phyloP scores from a whole-genome alignment of 2,888 invertebrate genomes.

The Lapara coniferarum region DNA sequence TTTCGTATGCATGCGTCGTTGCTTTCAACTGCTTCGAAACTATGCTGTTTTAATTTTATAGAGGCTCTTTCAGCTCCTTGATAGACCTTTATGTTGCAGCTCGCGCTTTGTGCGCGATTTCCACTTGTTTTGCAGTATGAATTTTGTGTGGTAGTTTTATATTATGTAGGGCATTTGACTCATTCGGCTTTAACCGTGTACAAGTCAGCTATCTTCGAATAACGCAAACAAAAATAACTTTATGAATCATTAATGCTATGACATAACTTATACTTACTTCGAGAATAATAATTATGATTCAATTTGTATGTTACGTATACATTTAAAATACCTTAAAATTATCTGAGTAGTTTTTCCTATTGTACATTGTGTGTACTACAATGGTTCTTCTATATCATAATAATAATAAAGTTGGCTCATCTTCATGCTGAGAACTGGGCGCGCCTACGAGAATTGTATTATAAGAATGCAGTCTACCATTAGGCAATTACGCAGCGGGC shows the following conservation, averaged over 20 bases:
- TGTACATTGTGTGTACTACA: neutral
- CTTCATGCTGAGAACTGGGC: conserved; percentile 44
- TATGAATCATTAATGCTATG: too few species aligned
- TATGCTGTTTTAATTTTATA: conserved; percentile 22
- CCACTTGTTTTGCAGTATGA: conserved; percentile 11
- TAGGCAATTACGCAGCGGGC: conserved; percentile 60
- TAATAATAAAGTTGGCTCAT: conserved; percentile 32
- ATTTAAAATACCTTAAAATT: too few species aligned
- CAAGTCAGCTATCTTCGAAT: neutral
- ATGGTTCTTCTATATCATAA: neutral
- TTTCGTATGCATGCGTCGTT: conserved; percentile 43
- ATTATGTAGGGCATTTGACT: neutral
- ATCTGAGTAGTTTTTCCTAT: neutral
- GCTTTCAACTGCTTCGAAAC: conserved; percentile 16
- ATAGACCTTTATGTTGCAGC: conserved; percentile 13
- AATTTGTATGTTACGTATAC: too few species aligned
- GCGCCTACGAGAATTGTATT: conserved; percentile 60
- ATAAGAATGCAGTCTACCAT: conserved; percentile 62
- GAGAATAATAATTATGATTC: too few species aligned
- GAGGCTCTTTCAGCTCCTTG: conserved; percentile 20
- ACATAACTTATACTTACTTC: too few species aligned
- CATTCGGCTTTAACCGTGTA: neutral
- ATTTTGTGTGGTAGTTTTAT: neutral
- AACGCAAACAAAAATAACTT: too few species aligned
- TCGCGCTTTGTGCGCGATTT: conserved; percentile 3